Evolutionary conservation across 2,888 invertebrate genomes (phyloP).

Genomic region (Orgyia antiqua): DNA sequence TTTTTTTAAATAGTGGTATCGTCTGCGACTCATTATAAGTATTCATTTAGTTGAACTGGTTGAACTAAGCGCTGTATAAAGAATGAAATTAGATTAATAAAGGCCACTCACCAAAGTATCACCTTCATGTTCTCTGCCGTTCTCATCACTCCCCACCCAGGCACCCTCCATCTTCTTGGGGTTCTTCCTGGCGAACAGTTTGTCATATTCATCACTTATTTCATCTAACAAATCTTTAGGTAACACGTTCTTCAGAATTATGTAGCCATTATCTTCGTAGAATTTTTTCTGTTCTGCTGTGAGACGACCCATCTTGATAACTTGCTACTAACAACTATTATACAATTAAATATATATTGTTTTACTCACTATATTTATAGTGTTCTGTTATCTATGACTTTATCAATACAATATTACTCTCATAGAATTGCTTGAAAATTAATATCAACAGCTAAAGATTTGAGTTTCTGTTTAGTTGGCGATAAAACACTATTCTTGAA

Average conservation of each 20-base stretch:
- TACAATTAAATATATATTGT: background rate
- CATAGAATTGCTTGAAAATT: too few relatives aligned
- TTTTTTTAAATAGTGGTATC: too few relatives aligned
- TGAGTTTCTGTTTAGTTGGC: too few relatives aligned
- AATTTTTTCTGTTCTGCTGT: constrained; percentile 63
- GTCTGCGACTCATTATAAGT: too few relatives aligned
- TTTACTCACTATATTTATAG: background rate
- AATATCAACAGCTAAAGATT: too few relatives aligned
- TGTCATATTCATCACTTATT: constrained; percentile 68
- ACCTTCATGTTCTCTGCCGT: constrained; percentile 37
- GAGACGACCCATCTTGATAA: constrained; percentile 41
- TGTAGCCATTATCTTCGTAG: constrained; percentile 74
- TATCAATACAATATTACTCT: too few relatives aligned
- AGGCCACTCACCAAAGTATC: constrained; percentile 37
- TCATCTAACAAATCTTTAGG: constrained; percentile 55
- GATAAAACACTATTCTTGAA: too few relatives aligned
- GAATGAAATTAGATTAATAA: background rate
- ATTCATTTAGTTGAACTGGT: too few relatives aligned
- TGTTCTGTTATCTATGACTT: too few relatives aligned
- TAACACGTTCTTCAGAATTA: constrained; percentile 65
- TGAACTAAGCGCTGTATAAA: too few relatives aligned
- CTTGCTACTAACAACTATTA: background rate
- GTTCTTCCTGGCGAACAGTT: constrained; percentile 68
- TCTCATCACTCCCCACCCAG: constrained; percentile 71
- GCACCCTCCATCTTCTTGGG: constrained; percentile 70